These are phyloP conservation scores for Heteronetta atricapilla DNA, from an alignment of 2,113 vertebrate genomes.

Conservation along the genomic window DNA sequence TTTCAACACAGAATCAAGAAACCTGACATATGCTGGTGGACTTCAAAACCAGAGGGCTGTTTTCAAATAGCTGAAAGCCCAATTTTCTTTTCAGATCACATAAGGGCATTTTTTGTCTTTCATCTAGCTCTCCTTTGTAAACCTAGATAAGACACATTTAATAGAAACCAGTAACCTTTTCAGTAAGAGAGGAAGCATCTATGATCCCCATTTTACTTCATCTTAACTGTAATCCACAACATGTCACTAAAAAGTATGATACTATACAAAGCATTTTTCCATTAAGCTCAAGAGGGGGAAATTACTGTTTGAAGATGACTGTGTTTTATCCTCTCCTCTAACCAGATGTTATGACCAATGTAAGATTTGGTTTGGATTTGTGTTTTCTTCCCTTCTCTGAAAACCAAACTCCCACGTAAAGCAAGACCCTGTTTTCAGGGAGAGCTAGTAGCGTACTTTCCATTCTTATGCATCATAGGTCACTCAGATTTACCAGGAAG, in stretches of 20 bases:
- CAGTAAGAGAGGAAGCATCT: constrained; percentile 3
- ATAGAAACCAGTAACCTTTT: background rate
- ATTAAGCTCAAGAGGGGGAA: constrained; percentile 15
- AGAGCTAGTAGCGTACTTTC: background rate
- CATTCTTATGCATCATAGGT: background rate
- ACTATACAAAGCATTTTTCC: constrained; percentile 13
- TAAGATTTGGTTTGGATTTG: background rate
- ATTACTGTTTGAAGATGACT: constrained; percentile 18
- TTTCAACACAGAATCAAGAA: background rate
- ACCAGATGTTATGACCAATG: background rate
- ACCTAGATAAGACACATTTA: constrained; percentile 1
- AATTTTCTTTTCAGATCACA: background rate
- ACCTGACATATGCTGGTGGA: background rate
- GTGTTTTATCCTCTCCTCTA: background rate
- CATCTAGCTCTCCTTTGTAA: constrained; percentile 16
- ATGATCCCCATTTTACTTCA: background rate
- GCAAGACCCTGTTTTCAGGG: background rate
- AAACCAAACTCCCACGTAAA: background rate
- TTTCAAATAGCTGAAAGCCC: background rate
- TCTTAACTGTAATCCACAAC: background rate
- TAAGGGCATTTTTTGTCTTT: constrained; percentile 1
- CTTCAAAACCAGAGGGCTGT: background rate
- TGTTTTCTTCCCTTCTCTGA: background rate
- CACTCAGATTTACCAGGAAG: background rate
- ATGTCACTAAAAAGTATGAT: background rate